Evolutionary conservation across 2,797 vertebrate genomes (phyloP).

Genomic region (Adrianichthys oophorus): DNA sequence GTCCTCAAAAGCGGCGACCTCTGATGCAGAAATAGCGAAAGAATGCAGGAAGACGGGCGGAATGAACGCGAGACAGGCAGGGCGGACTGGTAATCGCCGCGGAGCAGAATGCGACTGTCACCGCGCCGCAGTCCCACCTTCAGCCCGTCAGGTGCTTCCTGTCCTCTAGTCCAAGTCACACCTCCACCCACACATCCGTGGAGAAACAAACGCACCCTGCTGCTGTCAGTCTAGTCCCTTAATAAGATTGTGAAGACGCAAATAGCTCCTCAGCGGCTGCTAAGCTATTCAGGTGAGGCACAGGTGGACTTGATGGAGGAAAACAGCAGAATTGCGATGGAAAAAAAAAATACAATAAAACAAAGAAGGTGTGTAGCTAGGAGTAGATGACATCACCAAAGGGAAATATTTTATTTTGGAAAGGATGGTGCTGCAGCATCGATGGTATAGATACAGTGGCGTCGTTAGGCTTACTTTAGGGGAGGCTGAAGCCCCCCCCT

Average conservation of each 20-base stretch:
- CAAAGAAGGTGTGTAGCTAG: not conserved
- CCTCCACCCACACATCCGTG: constrained; percentile 11
- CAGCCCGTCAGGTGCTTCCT: constrained; percentile 8
- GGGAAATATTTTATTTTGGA: no score
- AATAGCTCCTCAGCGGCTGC: constrained; percentile 48
- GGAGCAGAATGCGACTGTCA: not conserved
- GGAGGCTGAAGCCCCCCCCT: no score
- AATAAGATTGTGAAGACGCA: constrained; percentile 60
- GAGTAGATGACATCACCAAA: constrained; percentile 46
- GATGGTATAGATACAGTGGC: no score
- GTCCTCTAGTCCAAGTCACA: constrained; percentile 11
- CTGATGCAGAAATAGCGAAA: not conserved
- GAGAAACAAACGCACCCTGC: constrained; percentile 14
- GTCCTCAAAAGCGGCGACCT: constrained; percentile 19
- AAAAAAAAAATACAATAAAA: no score
- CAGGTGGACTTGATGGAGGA: not conserved
- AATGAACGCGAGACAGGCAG: not conserved
- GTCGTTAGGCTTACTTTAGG: no score
- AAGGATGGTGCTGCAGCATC: no score
- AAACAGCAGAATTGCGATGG: no score
- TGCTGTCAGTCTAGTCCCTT: constrained; percentile 53
- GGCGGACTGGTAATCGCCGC: not conserved
- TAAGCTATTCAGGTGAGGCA: constrained; percentile 8
- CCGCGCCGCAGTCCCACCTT: constrained; percentile 28
- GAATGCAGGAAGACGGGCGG: not conserved